Evolutionary conservation across 2,888 invertebrate genomes (phyloP).

Genomic region (Pristionchus japonicus): DNA sequence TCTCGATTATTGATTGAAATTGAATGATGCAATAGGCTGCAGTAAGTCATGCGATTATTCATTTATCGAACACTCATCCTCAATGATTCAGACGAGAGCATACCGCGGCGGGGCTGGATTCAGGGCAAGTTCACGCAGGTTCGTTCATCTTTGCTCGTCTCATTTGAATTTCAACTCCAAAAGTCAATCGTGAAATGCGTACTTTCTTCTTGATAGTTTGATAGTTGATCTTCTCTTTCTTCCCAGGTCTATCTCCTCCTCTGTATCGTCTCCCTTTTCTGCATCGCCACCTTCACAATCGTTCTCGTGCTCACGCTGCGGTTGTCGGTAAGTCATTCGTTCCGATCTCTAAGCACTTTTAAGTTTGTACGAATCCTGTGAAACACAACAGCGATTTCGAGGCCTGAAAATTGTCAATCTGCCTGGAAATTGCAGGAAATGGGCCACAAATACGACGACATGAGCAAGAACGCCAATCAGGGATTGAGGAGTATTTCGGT

Average conservation of each 20-base stretch:
- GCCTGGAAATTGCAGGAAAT: conserved; percentile 7
- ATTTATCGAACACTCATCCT: too few species aligned
- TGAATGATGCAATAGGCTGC: too few species aligned
- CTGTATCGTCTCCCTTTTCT: conserved; percentile 38
- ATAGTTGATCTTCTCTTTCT: neutral
- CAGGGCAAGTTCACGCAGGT: conserved; percentile 47
- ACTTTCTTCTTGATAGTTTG: neutral
- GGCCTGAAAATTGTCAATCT: neutral
- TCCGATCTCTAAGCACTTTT: neutral
- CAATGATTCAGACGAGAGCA: conserved; percentile 31
- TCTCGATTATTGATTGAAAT: too few species aligned
- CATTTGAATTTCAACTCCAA: neutral
- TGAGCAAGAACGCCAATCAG: conserved; percentile 23
- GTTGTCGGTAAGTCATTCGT: neutral
- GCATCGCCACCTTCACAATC: conserved; percentile 43
- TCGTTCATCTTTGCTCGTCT: conserved; percentile 8
- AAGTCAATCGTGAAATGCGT: neutral
- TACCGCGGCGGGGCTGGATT: conserved; percentile 46
- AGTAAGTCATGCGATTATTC: neutral
- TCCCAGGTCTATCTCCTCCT: conserved; percentile 41
- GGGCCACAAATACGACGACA: conserved; percentile 41
- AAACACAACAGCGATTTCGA: neutral
- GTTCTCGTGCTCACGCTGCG: conserved; percentile 31
- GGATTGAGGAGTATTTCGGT: conserved; percentile 40
- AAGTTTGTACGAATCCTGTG: neutral